phyloP scores from a whole-genome alignment of 2,888 invertebrate genomes.

The Digitonthophagus gazella region DNA sequence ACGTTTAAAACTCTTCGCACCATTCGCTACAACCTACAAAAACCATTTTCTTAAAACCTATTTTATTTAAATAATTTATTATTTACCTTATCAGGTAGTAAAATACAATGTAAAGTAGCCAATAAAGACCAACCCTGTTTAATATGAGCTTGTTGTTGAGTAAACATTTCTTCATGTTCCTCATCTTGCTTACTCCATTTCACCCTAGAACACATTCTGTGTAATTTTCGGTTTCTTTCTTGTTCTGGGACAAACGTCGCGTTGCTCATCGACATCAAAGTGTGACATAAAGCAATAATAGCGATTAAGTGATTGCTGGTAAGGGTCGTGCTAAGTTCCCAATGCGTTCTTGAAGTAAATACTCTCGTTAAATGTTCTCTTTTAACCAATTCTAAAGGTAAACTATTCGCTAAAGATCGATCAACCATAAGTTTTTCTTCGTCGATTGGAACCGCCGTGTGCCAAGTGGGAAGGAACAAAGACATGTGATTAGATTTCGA shows the following conservation, averaged over 20 bases:
- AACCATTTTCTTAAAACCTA: neutral
- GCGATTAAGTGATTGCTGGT: slow-evolving; percentile 95
- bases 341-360: slow-evolving; percentile 86
- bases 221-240: slow-evolving; percentile 74
- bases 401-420: slow-evolving; percentile 50
- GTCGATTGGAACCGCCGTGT: slow-evolving; percentile 47
- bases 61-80: slow-evolving; percentile 17
- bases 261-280: slow-evolving; percentile 96
- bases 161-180: slow-evolving; percentile 78
- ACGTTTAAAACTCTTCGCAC: slow-evolving; percentile 81
- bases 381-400: slow-evolving; percentile 70
- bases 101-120: slow-evolving; percentile 93
- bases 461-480: slow-evolving; percentile 85
- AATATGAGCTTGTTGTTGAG: slow-evolving; percentile 87
- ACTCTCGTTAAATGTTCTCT: slow-evolving; percentile 76
- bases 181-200: slow-evolving; percentile 74
- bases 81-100: slow-evolving; percentile 86
- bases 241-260: slow-evolving; percentile 90
- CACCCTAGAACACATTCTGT: slow-evolving; percentile 60
- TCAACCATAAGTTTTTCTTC: slow-evolving; percentile 38
- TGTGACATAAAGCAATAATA: slow-evolving; percentile 92
- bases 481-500: slow-evolving; percentile 98
- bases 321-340: slow-evolving; percentile 93
- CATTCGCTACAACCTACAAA: slow-evolving; percentile 52
- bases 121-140: slow-evolving; percentile 97